Evolutionary conservation across 2,888 invertebrate species (phyloP).

Genomic region (Philereme vetulata): DNA sequence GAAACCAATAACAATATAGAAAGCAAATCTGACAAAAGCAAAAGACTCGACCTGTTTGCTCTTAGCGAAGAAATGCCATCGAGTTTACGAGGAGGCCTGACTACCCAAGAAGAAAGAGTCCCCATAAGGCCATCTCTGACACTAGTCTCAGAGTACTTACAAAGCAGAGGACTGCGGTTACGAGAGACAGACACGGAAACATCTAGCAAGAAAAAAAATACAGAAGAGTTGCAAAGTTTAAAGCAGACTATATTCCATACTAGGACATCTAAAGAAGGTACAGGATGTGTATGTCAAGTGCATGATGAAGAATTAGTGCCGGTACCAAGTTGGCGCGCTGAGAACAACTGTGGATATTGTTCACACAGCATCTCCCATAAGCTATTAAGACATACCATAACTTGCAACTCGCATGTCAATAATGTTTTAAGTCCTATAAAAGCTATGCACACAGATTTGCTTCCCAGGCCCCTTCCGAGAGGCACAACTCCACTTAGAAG

Average conservation of each 20-base stretch:
- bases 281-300: constrained; percentile 64
- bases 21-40: constrained; percentile 57
- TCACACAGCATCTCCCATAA: constrained; percentile 37
- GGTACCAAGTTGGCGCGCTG: constrained; percentile 68
- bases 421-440: constrained; percentile 50
- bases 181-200: constrained; percentile 52
- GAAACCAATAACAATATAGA: constrained; percentile 50
- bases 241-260: constrained; percentile 68
- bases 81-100: constrained; percentile 60
- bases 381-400: constrained; percentile 12
- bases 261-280: constrained; percentile 68
- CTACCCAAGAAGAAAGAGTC: constrained; percentile 44
- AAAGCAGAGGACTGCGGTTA: constrained; percentile 66
- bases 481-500: constrained; percentile 53
- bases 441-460: constrained; percentile 41
- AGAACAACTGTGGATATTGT: constrained; percentile 51
- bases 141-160: constrained; percentile 71
- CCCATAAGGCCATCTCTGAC: constrained; percentile 61
- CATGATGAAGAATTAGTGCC: constrained; percentile 69
- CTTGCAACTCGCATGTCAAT: constrained; percentile 34
- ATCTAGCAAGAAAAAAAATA: constrained; percentile 51
- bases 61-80: constrained; percentile 76
- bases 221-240: constrained; percentile 64
- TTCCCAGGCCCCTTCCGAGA: constrained; percentile 50
- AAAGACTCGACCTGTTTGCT: constrained; percentile 68